Evolutionary conservation across 2,888 invertebrate genomes (phyloP), one percentile per base, ranked within the genome.

Genomic region (Neria commutata): DNA sequence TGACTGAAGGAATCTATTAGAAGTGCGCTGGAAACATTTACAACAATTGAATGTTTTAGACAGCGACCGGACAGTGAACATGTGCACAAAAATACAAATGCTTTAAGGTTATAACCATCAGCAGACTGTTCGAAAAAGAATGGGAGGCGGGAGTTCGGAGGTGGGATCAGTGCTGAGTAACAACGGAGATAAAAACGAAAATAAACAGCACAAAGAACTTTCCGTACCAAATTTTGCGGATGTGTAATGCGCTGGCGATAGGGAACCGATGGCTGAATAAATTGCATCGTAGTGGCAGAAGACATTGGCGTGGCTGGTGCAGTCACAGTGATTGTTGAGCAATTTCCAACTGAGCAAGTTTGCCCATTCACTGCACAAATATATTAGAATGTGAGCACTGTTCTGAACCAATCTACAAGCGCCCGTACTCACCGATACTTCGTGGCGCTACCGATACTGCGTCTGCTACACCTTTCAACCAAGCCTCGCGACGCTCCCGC

Each of bases 1-100:
- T 34, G 78, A 79, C 67, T 78, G 70, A 1, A 86, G 72, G 66
- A 86, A 84, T 24, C 71, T 69, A 66, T 85, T 86, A 1, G 67
- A 68, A 14, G 84, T 84, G 17, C 64, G 61, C 70, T 74, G 21
- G n/a, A n/a, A n/a, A n/a, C n/a, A n/a, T n/a, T n/a, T n/a, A n/a
- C n/a, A n/a, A n/a, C n/a, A 29, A 8, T 8, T 29, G 29, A 29
- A 29, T 29, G n/a, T n/a, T n/a, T n/a, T n/a, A 29, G 6, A 29
- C 6, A 29, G 29, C 29, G 29, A 29, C 6, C 11, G 29, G 6
- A 6, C 11, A 11, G 29, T 29, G 6, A 29, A 29, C 29, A 29
- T 29, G 29, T 29, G 29, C 11, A 11, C 29, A 29, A 8, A 11
- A 8, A 29, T 8, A 11, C 29, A 29, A 6, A 11, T 11, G 6